Evolutionary conservation across 1,140 invertebrate genomes (phyloP).

Genomic region (Chelonus insularis): DNA sequence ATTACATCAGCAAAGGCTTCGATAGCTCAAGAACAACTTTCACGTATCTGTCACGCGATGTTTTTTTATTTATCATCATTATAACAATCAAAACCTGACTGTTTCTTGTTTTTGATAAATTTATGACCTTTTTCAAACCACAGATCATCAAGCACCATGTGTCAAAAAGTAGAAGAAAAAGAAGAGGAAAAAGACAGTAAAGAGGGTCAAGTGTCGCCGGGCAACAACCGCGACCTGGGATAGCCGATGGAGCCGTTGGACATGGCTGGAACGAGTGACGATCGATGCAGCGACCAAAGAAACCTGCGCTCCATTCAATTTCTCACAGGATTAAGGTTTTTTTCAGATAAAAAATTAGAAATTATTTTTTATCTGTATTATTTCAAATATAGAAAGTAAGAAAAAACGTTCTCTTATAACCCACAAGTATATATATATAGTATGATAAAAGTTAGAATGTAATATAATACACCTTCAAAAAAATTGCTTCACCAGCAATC

Average conservation of each 20-base stretch:
- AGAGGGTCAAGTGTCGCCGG: conserved; percentile 23
- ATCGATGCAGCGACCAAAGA: conserved; percentile 17
- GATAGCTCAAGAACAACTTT: too few species aligned
- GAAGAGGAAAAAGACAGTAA: conserved; percentile 9
- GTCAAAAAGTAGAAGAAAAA: not conserved
- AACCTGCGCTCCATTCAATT: conserved; percentile 19
- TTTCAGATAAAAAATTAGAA: not conserved
- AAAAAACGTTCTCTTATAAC: too few species aligned
- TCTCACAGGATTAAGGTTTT: conserved; percentile 15
- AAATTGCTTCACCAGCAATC: too few species aligned
- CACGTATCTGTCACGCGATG: too few species aligned
- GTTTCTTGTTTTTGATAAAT: not conserved
- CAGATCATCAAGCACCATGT: conserved; percentile 6
- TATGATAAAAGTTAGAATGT: too few species aligned
- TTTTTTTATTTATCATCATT: not conserved
- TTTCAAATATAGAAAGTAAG: too few species aligned
- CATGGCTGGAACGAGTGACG: conserved; percentile 21
- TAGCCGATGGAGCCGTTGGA: conserved; percentile 21
- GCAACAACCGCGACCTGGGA: conserved; percentile 24
- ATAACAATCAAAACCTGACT: not conserved
- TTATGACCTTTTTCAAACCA: not conserved
- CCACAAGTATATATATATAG: too few species aligned
- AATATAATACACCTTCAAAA: too few species aligned
- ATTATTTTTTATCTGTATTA: not conserved
- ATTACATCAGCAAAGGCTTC: too few species aligned